A percentile compares a stretch with the other conserved stretches of the same genome.
phyloP scores from a whole-genome alignment of 1,140 invertebrate species.

The Trichonephila clavipes region DNA sequence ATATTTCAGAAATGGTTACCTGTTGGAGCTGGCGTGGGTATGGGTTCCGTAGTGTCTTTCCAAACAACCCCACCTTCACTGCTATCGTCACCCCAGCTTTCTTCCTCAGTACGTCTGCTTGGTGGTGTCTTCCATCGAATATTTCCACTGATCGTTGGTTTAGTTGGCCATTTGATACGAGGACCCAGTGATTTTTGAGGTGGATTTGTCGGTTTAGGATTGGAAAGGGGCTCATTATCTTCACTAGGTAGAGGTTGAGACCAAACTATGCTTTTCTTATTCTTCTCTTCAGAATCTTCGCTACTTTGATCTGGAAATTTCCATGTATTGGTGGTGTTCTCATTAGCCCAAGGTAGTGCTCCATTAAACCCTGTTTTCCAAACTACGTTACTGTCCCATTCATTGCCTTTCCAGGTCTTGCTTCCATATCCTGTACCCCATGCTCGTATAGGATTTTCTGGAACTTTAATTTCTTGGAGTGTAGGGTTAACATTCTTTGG shows the following conservation, averaged over 20 bases:
- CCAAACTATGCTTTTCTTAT: slow-evolving; percentile 30
- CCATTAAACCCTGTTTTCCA: slow-evolving; percentile 67
- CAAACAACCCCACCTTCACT: slow-evolving; percentile 61
- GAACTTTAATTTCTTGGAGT: not conserved
- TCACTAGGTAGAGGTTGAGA: slow-evolving; percentile 44
- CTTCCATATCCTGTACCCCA: slow-evolving; percentile 74
- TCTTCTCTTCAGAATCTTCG: not conserved
- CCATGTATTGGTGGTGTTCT: slow-evolving; percentile 18
- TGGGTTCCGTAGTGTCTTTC: not conserved
- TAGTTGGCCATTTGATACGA: slow-evolving; percentile 55
- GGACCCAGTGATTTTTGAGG: not conserved
- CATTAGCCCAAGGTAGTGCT: slow-evolving; percentile 34
- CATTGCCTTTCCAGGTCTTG: slow-evolving; percentile 71
- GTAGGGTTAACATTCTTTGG: not conserved
- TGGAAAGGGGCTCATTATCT: not conserved
- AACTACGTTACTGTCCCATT: slow-evolving; percentile 73
- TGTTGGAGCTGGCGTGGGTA: not conserved
- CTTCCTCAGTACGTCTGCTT: slow-evolving; percentile 48
- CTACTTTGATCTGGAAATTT: slow-evolving; percentile 43
- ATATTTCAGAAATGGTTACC: not conserved
- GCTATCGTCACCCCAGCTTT: slow-evolving; percentile 67
- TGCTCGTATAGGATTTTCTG: slow-evolving; percentile 5
- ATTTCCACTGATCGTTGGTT: not conserved
- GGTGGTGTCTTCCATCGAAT: slow-evolving; percentile 21
- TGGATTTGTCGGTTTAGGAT: not conserved